Conservation (phyloP, 2,797 vertebrate species). For the Parauchenoglanis ngamensis region DNA sequence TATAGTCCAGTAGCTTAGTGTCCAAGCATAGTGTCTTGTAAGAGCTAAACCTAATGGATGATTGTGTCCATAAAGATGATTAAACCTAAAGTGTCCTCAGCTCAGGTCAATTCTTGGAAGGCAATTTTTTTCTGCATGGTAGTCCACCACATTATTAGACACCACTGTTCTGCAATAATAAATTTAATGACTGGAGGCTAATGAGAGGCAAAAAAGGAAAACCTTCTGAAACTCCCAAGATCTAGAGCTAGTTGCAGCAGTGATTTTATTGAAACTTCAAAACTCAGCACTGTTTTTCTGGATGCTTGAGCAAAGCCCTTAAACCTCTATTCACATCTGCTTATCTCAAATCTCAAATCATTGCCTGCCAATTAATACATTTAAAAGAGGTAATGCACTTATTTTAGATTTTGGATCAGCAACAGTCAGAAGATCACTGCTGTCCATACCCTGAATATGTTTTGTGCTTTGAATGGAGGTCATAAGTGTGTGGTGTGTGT, state of each 20-base stretch:
- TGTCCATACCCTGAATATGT: no score
- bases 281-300: neutral
- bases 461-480: neutral
- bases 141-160: neutral
- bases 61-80: neutral
- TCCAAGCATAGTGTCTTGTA: neutral
- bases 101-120: neutral
- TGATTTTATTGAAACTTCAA: neutral
- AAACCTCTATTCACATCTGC: neutral
- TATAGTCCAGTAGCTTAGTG: neutral
- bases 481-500: slow-evolving; percentile 26
- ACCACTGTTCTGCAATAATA: neutral
- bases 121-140: neutral
- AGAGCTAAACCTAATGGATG: neutral
- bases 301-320: neutral
- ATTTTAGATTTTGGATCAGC: neutral
- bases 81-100: neutral
- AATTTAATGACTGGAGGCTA: neutral
- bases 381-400: neutral
- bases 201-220: neutral
- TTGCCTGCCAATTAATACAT: neutral
- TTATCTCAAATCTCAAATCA: neutral
- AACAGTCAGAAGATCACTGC: neutral
- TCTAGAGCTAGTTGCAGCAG: neutral
- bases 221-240: neutral